phyloP scores from a whole-genome alignment of 2,113 vertebrate genomes.

The Bos javanicus region DNA sequence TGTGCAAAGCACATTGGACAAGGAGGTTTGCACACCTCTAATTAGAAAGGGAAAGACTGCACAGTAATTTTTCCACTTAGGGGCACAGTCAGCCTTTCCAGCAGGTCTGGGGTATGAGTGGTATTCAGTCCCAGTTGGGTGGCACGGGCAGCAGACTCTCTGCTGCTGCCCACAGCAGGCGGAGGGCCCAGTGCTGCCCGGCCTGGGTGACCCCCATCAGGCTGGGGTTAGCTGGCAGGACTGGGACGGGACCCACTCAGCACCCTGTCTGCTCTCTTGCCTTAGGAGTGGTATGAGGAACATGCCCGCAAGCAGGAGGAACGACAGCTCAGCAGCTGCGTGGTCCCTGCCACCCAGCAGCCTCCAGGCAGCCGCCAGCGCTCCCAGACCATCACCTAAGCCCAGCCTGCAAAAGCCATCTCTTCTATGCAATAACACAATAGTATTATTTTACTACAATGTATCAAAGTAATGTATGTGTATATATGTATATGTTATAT shows the following conservation, averaged over 20 bases:
- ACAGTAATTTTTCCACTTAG: not conserved
- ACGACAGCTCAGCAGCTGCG: slow-evolving; percentile 45
- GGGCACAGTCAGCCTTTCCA: not conserved
- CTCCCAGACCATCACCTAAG: slow-evolving; percentile 85
- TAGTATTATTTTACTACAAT: slow-evolving; percentile 40
- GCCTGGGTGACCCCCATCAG: not conserved
- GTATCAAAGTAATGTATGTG: not conserved
- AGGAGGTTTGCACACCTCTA: not conserved
- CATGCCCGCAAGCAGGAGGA: slow-evolving; percentile 85
- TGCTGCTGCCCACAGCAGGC: not conserved
- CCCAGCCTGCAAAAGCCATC: not conserved
- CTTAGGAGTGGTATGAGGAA: slow-evolving; percentile 94
- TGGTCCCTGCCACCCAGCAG: slow-evolving; percentile 54
- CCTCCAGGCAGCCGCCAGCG: slow-evolving; percentile 75
- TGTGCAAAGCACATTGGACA: not conserved
- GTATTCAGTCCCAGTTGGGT: not conserved
- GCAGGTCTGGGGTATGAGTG: not conserved
- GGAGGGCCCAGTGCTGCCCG: not conserved
- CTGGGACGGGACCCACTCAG: not conserved
- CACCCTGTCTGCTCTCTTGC: not conserved
- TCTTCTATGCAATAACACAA: slow-evolving; percentile 82
- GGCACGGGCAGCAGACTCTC: not conserved
- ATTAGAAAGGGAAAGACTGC: not conserved
- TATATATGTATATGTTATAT: too few relatives aligned
- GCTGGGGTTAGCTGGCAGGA: not conserved